Evolutionary conservation across 92 coral and sea anemone species (phyloP).

Genomic region (Porites rus): DNA sequence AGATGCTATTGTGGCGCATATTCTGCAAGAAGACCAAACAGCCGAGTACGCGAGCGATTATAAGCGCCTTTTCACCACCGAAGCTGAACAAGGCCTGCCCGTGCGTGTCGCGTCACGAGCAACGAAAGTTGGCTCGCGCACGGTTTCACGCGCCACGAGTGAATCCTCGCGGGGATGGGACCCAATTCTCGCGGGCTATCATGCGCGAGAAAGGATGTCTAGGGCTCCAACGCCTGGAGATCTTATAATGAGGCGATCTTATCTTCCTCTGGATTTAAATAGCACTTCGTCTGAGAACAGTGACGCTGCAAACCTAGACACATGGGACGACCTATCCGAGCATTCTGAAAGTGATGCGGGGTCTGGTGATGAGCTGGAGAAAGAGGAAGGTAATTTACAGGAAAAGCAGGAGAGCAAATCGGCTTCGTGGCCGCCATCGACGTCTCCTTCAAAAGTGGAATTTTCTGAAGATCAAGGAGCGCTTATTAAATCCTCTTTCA

Average conservation of each 20-base stretch:
- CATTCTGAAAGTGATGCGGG: slow-evolving; percentile 39
- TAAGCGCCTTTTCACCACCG: slow-evolving; percentile 84
- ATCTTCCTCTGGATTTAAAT: slow-evolving; percentile 90
- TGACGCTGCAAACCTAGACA: slow-evolving; percentile 57
- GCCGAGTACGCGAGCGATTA: slow-evolving; percentile 76
- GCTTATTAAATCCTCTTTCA: not conserved
- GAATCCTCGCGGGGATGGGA: slow-evolving; percentile 96
- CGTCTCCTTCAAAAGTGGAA: slow-evolving; percentile 10
- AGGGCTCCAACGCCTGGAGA: slow-evolving; percentile 87
- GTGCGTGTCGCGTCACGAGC: slow-evolving; percentile 62
- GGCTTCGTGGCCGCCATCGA: not conserved
- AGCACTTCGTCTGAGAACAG: slow-evolving; percentile 96
- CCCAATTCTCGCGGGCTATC: slow-evolving; percentile 96
- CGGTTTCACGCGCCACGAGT: slow-evolving; percentile 73
- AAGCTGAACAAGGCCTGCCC: slow-evolving; percentile 39
- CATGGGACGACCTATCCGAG: slow-evolving; percentile 63
- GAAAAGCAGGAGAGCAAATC: not conserved
- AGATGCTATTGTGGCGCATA: slow-evolving; percentile 86
- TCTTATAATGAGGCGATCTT: slow-evolving; percentile 86
- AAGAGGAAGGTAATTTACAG: not conserved
- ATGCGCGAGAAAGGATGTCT: slow-evolving; percentile 93
- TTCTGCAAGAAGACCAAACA: slow-evolving; percentile 81
- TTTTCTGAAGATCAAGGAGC: slow-evolving; percentile 25
- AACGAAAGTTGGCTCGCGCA: slow-evolving; percentile 47
- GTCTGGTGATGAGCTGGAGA: slow-evolving; percentile 28